Evolutionary conservation across 1,140 invertebrate genomes (phyloP), one percentile per base, ranked within the genome.

Genomic region (Leptinotarsa texana): DNA sequence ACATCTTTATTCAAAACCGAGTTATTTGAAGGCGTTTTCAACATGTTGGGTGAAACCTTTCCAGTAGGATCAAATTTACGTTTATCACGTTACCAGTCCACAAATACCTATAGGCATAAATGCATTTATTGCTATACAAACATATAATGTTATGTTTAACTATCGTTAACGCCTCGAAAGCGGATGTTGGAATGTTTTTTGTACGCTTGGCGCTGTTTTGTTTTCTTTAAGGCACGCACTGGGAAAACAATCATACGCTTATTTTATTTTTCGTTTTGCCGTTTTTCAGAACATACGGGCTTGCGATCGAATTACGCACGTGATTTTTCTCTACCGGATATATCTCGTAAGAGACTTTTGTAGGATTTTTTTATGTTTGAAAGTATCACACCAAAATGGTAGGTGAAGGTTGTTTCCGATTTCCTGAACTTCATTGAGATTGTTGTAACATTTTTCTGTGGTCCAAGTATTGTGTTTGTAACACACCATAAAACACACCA

Each of bases 111-210:
- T 42, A n/a, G 66, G 66, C 66, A 68, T 68, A 42, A 68, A 68
- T 68, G 13, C 66, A 68, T 68, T 68, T 68, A 68, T 68, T 68
- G 33, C 66, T 42, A n/a, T 15, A 65, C 66, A 68, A 68, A 68
- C 66, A 68, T 42, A 33, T 42, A 68, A 68, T 42, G 66, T 68
- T 68, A n/a, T 68, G 66, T 68, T 68, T 68, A 68, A 68, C 13
- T 42, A 24, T 68, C 66, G 66, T 68, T 68, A 68, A 42, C 66
- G 66, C 66, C 33, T 63, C 57, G 33, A 69, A 70, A 57, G 66
- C 73, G 73, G 73, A 74, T 74, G 73, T 63, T 48, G 69, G 73
- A 57, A 47, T 74, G 48, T 63, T 69, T 70, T 67, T 69, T 62
- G 33, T 68, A 68, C 66, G 42, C 66, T 33, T 68, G 15, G 66